These are phyloP conservation scores for Drosophila pseudoobscura DNA, from an alignment of 1,140 invertebrate species.

Conservation along the genomic window DNA sequence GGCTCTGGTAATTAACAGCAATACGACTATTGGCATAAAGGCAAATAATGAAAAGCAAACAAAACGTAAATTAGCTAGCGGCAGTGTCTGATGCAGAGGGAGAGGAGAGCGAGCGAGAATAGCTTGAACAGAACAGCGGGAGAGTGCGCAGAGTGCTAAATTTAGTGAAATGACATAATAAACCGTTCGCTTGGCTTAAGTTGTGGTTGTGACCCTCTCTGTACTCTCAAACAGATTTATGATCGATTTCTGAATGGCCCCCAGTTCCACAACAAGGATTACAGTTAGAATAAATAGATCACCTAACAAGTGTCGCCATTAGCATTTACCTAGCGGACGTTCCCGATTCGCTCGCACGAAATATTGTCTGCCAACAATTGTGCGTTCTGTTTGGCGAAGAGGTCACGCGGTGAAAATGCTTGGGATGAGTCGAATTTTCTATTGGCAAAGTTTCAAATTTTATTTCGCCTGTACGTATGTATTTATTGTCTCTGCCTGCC, in stretches of 20 bases:
- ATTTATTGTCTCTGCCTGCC: constrained; percentile 44
- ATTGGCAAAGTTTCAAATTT: constrained; percentile 71
- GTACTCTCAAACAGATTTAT: constrained; percentile 21
- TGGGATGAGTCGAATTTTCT: constrained; percentile 51
- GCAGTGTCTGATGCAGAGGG: constrained; percentile 24
- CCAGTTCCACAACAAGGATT: neutral
- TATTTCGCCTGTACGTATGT: constrained; percentile 32
- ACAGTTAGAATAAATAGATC: constrained; percentile 8
- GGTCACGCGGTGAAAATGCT: constrained; percentile 73
- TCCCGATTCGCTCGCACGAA: neutral
- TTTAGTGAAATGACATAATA: constrained; percentile 78
- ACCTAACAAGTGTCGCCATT: neutral
- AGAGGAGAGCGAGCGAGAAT: constrained; percentile 7
- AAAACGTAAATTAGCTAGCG: constrained; percentile 36
- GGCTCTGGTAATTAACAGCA: constrained; percentile 36
- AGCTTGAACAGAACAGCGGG: constrained; percentile 31
- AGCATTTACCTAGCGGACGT: neutral
- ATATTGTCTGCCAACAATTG: constrained; percentile 31
- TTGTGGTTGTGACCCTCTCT: constrained; percentile 37
- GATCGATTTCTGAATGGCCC: constrained; percentile 39
- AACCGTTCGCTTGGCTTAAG: constrained; percentile 57
- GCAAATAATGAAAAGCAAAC: constrained; percentile 46
- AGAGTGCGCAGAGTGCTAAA: constrained; percentile 65
- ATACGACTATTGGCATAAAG: constrained; percentile 27
- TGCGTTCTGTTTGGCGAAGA: constrained; percentile 28